phyloP scores from a whole-genome alignment of 2,797 vertebrate genomes.

The Cygnus olor region DNA sequence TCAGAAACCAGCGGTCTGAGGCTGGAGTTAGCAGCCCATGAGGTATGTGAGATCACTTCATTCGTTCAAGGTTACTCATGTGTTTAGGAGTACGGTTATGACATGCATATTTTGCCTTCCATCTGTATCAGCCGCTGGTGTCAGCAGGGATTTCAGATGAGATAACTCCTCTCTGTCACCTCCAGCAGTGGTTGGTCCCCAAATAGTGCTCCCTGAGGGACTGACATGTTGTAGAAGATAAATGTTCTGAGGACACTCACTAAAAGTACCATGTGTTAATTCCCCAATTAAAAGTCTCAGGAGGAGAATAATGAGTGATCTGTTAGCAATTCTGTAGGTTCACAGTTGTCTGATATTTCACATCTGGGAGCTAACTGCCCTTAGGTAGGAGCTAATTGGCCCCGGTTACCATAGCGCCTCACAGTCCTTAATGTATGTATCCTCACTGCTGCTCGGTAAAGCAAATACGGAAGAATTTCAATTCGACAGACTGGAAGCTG shows the following conservation, averaged over 20 bases:
- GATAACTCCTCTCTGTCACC: constrained; percentile 43
- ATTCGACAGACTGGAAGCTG: background rate
- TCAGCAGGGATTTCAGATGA: constrained; percentile 19
- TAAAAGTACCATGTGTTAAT: constrained; percentile 20
- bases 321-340: constrained; percentile 38
- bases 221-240: background rate
- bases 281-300: constrained; percentile 53
- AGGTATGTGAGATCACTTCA: background rate
- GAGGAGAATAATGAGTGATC: constrained; percentile 54
- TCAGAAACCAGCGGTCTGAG: background rate
- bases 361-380: constrained; percentile 49
- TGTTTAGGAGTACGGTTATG: background rate
- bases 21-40: background rate
- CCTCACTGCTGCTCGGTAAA: constrained; percentile 21
- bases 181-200: background rate
- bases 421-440: background rate
- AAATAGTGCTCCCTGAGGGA: constrained; percentile 31
- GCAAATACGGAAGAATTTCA: constrained; percentile 42
- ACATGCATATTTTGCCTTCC: background rate
- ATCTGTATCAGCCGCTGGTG: background rate
- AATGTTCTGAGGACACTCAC: constrained; percentile 40
- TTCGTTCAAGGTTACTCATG: background rate
- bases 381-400: constrained; percentile 52
- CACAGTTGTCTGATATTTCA: constrained; percentile 27
- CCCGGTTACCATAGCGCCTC: constrained; percentile 8